Evolutionary conservation across 2,797 vertebrate genomes (phyloP), one percentile per base, ranked within the genome.

Genomic region (Leptoclinus maculatus): DNA sequence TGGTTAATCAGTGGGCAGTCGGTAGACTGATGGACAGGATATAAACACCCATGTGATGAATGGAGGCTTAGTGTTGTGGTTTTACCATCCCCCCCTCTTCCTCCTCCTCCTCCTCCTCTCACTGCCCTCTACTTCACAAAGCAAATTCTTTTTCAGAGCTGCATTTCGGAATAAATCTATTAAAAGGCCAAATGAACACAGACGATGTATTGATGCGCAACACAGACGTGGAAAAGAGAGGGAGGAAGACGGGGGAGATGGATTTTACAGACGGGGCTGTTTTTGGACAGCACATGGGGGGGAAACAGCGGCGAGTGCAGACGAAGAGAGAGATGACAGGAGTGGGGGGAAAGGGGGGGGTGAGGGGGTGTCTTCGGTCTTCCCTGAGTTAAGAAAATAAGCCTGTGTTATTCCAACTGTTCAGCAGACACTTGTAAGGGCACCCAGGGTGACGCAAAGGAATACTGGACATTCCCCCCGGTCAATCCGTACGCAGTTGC

Each of bases 111-210:
- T 36, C 17, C 2, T 72, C 85, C 71, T 79, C 71, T 85, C 83
- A 63, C 84, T 86, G 88, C 89, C 84, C 86, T 83, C 81, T 17
- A 68, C 74, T 87, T 90, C 89, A 95, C 93, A 95, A 94, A 94
- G 90, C 71, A 86, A 86, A 92, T 19, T 92, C 94, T 87, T 91
- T 91, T 88, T 84, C 85, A 78, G 88, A 62, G 92, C 88, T 85
- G 88, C 88, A 79, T 91, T 93, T 93, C 45, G 79, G 90, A 91
- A 92, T 92, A 92, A 92, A 92, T 92, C 90, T 94, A 95, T 95
- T 95, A 95, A 95, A 95, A 95, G 93, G 87, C 88, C 85, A 90
- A 91, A 90, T 71, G 87, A 91, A 89, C 93, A 94, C 93, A 93
- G 94, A 91, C 86, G 79, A 84, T 80, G 88, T 91, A 94, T 93